phyloP scores from a whole-genome alignment of 2,888 invertebrate genomes.

The Drosophila kuntzei region DNA sequence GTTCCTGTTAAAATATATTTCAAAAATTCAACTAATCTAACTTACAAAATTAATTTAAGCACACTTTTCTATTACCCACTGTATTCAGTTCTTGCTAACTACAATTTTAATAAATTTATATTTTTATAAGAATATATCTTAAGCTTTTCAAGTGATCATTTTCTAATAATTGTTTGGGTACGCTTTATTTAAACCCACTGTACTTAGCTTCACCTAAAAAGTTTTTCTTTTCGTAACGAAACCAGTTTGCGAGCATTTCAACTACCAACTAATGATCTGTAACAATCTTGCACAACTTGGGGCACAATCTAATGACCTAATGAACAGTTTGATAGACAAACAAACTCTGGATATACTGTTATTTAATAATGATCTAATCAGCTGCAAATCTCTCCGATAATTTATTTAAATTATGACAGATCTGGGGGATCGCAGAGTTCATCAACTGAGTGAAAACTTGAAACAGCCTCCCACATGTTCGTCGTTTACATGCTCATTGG shows the following conservation, averaged over 20 bases:
- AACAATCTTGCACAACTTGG: background rate
- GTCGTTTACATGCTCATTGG: constrained; percentile 47
- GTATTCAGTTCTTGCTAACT: background rate
- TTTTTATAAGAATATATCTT: no score
- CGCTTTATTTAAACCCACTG: background rate
- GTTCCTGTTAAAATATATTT: no score
- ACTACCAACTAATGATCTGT: background rate
- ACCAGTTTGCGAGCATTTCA: constrained; percentile 1
- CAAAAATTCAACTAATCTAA: no score
- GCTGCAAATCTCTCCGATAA: constrained; percentile 4
- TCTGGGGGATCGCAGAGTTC: constrained; percentile 2
- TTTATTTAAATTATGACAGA: constrained; percentile 22
- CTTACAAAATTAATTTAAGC: background rate
- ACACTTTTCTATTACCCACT: background rate
- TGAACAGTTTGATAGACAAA: constrained; percentile 1
- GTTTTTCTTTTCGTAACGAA: background rate
- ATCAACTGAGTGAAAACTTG: constrained; percentile 23
- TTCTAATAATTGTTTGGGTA: background rate
- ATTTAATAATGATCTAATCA: constrained; percentile 28
- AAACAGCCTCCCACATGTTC: constrained; percentile 49
- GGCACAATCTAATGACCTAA: constrained; percentile 13
- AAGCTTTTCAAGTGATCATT: background rate
- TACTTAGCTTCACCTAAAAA: background rate
- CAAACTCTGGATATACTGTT: constrained; percentile 7
- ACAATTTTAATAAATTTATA: background rate